A percentile compares a stretch with the other conserved stretches of the same genome.
Evolutionary conservation across 64 coral and sea anemone species (phyloP).

Genomic region (Astreopora myriophthalma): DNA sequence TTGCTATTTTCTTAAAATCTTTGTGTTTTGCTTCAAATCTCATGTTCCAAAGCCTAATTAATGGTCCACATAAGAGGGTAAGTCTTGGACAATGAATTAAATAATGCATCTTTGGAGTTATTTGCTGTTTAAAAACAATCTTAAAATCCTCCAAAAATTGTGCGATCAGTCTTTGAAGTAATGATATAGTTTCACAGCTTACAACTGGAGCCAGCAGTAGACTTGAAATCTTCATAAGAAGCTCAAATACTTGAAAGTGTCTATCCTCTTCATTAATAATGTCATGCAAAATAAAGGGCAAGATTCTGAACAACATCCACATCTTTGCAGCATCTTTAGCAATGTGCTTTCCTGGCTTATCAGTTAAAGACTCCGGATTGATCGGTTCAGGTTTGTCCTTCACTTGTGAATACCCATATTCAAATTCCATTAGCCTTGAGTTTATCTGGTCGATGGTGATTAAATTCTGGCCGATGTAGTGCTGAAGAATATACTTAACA

Average conservation of each 20-base stretch:
- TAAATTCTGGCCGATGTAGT: not conserved
- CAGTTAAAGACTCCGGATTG: not conserved
- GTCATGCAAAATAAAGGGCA: constrained; percentile 68
- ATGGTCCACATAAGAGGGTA: constrained; percentile 44
- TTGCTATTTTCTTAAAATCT: constrained; percentile 46
- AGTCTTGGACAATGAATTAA: constrained; percentile 62
- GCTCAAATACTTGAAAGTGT: constrained; percentile 24
- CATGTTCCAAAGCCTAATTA: constrained; percentile 62
- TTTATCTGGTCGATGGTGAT: not conserved
- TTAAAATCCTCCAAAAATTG: constrained; percentile 43
- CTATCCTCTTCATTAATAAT: constrained; percentile 14
- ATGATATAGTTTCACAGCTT: constrained; percentile 38
- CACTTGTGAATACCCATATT: constrained; percentile 26
- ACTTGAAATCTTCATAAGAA: constrained; percentile 49
- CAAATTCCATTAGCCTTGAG: not conserved
- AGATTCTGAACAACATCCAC: constrained; percentile 47
- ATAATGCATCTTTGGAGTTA: constrained; percentile 63
- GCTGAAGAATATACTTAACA: constrained; percentile 12
- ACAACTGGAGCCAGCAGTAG: constrained; percentile 50
- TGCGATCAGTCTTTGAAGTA: constrained; percentile 17
- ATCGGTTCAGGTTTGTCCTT: constrained; percentile 9
- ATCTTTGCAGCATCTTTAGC: constrained; percentile 59
- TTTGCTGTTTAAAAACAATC: not conserved
- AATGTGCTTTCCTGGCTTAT: constrained; percentile 18
- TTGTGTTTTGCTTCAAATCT: constrained; percentile 50